Conservation (phyloP, 2,113 vertebrate species). For the Sander vitreus region DNA sequence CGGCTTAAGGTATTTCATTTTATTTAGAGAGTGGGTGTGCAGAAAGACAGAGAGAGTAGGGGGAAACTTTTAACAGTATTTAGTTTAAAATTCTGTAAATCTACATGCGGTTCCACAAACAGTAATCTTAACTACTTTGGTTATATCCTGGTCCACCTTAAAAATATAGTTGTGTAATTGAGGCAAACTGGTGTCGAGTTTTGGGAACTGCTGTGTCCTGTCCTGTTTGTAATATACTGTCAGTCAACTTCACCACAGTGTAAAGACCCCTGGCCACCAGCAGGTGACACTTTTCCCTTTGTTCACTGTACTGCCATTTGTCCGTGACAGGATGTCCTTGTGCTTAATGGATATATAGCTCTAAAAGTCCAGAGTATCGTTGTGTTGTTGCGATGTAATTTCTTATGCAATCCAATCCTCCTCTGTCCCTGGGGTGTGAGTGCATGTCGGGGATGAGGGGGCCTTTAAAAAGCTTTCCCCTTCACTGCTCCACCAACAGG, state of each 20-base stretch:
- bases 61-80: not conserved
- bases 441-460: conserved; percentile 70
- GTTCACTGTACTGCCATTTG: conserved; percentile 59
- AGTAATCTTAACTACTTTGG: not conserved
- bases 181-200: not conserved
- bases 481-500: conserved; percentile 71
- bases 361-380: conserved; percentile 33
- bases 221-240: not conserved
- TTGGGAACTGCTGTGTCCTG: not conserved
- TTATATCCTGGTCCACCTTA: not conserved
- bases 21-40: conserved; percentile 18
- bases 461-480: conserved; percentile 77
- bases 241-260: conserved; percentile 48
- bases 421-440: conserved; percentile 65
- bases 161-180: not conserved
- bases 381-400: conserved; percentile 53
- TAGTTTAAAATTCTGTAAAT: not conserved
- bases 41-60: not conserved
- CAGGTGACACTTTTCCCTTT: conserved; percentile 85
- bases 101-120: conserved; percentile 5
- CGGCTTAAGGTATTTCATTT: conserved; percentile 6
- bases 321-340: conserved; percentile 55
- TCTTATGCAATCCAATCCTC: conserved; percentile 70
- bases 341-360: conserved; percentile 44
- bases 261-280: conserved; percentile 76